Base-by-base conservation (phyloP, 2,797 vertebrate species). In the Sebastes itinus region DNA sequence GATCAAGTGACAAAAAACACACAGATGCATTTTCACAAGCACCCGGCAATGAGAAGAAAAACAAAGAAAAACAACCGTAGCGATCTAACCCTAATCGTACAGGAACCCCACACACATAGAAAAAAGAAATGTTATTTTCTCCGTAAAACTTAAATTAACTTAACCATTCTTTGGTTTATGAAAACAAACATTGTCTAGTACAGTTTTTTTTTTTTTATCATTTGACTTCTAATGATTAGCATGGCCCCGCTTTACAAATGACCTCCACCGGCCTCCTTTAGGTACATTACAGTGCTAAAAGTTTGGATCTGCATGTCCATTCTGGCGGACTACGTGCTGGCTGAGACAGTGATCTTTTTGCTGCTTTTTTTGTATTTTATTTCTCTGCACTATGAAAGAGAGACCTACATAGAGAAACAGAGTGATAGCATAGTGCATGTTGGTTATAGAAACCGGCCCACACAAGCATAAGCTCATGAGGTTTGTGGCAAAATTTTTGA, bases 151-250 rank as follows among this genome's bases (percentile, higher is more conserved):
- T 84, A 92, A 91, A 91, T 88, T 55, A 88, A 90, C 81, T 84
- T 76, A 85, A 92, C 90, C 92, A 80, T 89, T 95, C 95, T 96
- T 96, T 95, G 95, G 95, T 95, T 95, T 94, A 83, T 85, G 84
- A 90, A 90, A 93, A 94, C 77, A 88, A 93, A 88, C 89, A 88
- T 87, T 87, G 87, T 90, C 86, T 87, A 78, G 78, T 75, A 84
- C 69, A 91, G 67, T 72, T 87, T 22, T 1, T 52, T 77, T 72
- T 77, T 75, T 73, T 70, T 61, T 77, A 72, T 80, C 30, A 74
- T 86, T 84, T 71, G 76, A 87, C 33, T 82, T 78, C 76, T 86
- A 83, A 76, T 87, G 78, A 86, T 86, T 84, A 82, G 76, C 80
- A 83, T 90, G 91, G 92, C 87, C 92, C 83, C 69, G 9, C 82